A percentile compares a stretch with the other conserved stretches of the same genome.
Evolutionary conservation across 2,888 invertebrate genomes (phyloP).

Genomic region (Zygaena filipendulae): DNA sequence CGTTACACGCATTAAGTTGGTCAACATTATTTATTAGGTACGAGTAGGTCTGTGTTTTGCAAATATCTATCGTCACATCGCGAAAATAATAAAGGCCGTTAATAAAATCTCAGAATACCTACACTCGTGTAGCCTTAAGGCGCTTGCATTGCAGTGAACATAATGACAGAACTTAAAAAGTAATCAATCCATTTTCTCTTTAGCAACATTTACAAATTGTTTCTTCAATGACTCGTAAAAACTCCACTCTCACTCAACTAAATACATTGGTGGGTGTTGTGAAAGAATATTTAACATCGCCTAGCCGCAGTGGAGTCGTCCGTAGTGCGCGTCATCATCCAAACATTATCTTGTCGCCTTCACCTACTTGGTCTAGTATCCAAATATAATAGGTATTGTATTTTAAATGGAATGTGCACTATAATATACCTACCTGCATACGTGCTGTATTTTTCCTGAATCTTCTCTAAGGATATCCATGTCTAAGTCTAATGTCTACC

Average conservation of each 20-base stretch:
- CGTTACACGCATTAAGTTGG: too few relatives aligned
- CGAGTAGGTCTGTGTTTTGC: too few relatives aligned
- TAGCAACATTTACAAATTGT: constrained; percentile 54
- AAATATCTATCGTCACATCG: constrained; percentile 37
- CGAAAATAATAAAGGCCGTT: constrained; percentile 42
- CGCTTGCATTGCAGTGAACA: constrained; percentile 38
- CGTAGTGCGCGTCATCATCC: constrained; percentile 30
- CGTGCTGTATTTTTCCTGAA: too few relatives aligned
- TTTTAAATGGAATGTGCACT: too few relatives aligned
- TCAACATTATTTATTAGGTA: too few relatives aligned
- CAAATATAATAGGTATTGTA: too few relatives aligned
- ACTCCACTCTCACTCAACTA: constrained; percentile 41
- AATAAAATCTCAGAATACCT: constrained; percentile 40
- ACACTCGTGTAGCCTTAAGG: constrained; percentile 39
- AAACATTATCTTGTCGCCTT: too few relatives aligned
- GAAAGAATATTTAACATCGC: constrained; percentile 40
- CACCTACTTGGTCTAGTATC: too few relatives aligned
- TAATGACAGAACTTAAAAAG: constrained; percentile 63
- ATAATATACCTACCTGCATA: too few relatives aligned
- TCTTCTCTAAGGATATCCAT: too few relatives aligned
- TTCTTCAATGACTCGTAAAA: constrained; percentile 60
- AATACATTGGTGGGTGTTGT: constrained; percentile 29
- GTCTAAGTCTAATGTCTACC: too few relatives aligned
- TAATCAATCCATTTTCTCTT: constrained; percentile 61
- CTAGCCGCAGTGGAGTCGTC: too few relatives aligned